phyloP scores from a whole-genome alignment of 2,797 vertebrate species.

The Trachurus trachurus region DNA sequence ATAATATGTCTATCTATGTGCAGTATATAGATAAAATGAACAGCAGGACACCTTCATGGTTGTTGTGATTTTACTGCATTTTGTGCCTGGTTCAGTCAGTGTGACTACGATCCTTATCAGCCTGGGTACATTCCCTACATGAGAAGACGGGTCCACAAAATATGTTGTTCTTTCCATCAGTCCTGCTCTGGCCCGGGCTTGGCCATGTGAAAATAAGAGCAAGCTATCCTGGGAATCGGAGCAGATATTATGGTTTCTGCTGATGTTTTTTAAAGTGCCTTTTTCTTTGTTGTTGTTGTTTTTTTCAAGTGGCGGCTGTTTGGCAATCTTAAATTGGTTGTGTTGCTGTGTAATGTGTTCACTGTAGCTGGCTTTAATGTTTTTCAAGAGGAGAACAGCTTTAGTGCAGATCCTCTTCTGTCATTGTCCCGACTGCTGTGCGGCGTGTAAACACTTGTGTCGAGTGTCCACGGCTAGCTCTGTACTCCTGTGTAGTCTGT shows the following conservation, averaged over 20 bases:
- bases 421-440: slow-evolving; percentile 3
- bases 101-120: slow-evolving; percentile 12
- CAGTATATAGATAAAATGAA: background rate
- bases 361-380: background rate
- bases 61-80: slow-evolving; percentile 21
- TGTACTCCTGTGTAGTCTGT: background rate
- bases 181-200: slow-evolving; percentile 13
- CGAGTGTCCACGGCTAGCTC: slow-evolving; percentile 5
- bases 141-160: slow-evolving; percentile 26
- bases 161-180: slow-evolving; percentile 35
- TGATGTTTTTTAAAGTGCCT: slow-evolving; percentile 26
- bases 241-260: slow-evolving; percentile 45
- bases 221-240: slow-evolving; percentile 51
- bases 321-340: background rate
- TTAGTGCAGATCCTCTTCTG: background rate
- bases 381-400: background rate
- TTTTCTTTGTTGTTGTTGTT: slow-evolving; percentile 18
- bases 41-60: slow-evolving; percentile 1
- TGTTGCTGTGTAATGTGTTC: background rate
- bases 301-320: background rate
- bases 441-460: background rate
- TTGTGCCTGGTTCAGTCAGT: slow-evolving; percentile 11
- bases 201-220: slow-evolving; percentile 31
- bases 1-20: no score
- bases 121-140: slow-evolving; percentile 3